These are phyloP conservation scores for Malurus elegans DNA, from an alignment of 2,113 vertebrate genomes.

Conservation along the genomic window DNA sequence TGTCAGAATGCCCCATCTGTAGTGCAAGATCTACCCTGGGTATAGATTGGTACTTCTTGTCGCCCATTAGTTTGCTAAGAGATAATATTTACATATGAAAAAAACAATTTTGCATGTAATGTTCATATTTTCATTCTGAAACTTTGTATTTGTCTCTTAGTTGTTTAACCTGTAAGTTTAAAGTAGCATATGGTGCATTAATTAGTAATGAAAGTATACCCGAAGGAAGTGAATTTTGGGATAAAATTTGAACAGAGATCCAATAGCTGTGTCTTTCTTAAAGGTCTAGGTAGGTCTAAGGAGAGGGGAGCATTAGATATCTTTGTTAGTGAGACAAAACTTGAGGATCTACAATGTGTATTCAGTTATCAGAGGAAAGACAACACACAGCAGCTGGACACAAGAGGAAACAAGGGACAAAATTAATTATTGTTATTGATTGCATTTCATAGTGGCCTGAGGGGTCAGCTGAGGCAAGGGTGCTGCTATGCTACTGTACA, in stretches of 20 bases:
- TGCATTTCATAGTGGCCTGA: not conserved
- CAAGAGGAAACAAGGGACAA: not conserved
- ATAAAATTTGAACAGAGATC: not conserved
- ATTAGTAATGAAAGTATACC: not conserved
- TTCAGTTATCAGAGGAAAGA: not conserved
- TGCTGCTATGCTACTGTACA: not conserved
- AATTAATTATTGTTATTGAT: constrained; percentile 20
- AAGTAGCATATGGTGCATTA: not conserved
- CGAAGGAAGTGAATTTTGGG: not conserved
- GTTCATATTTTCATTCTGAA: not conserved
- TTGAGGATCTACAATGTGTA: not conserved
- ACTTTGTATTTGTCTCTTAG: not conserved
- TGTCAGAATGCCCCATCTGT: not conserved
- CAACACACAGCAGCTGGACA: not conserved
- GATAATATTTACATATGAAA: not conserved
- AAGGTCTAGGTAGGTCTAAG: not conserved
- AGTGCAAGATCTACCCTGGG: not conserved
- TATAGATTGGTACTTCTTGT: not conserved
- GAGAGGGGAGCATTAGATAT: not conserved
- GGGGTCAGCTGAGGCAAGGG: not conserved
- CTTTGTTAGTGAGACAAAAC: not conserved
- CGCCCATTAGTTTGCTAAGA: not conserved
- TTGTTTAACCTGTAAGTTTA: not conserved
- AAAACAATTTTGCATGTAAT: not conserved
- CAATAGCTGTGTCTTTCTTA: not conserved